Evolutionary conservation across 2,113 vertebrate species (phyloP).

Genomic region (Semicossyphus pulcher): DNA sequence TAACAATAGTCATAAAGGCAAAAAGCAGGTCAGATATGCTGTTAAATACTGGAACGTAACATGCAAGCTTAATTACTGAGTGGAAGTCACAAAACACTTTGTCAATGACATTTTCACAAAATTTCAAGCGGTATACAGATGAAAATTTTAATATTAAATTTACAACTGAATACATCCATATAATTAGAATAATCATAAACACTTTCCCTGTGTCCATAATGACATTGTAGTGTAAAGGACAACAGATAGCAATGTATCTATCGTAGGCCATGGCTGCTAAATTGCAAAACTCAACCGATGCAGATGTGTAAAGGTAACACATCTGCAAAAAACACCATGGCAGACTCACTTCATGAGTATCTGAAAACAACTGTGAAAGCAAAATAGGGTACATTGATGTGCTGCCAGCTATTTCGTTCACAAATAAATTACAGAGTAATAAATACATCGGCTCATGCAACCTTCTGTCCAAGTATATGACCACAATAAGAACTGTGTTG

Average conservation of each 20-base stretch:
- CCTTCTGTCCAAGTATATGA: slow-evolving; percentile 30
- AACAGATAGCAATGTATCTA: slow-evolving; percentile 37
- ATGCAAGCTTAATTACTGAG: slow-evolving; percentile 27
- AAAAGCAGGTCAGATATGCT: slow-evolving; percentile 12
- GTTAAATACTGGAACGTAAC: not conserved
- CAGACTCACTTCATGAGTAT: slow-evolving; percentile 26
- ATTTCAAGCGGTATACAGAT: not conserved
- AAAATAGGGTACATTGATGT: slow-evolving; percentile 31
- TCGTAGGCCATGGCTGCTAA: slow-evolving; percentile 52
- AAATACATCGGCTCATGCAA: slow-evolving; percentile 52
- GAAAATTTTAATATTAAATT: not conserved
- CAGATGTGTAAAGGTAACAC: slow-evolving; percentile 6
- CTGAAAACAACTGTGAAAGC: slow-evolving; percentile 47
- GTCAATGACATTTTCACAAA: slow-evolving; percentile 35
- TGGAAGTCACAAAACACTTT: slow-evolving; percentile 48
- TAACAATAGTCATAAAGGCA: not conserved
- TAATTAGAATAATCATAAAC: not conserved
- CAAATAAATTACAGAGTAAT: slow-evolving; percentile 32
- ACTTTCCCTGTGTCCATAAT: slow-evolving; percentile 34
- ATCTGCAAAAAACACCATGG: slow-evolving; percentile 44
- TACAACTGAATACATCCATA: slow-evolving; percentile 15
- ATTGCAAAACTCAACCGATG: slow-evolving; percentile 33
- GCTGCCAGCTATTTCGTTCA: slow-evolving; percentile 27
- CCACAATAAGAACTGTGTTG: slow-evolving; percentile 24
- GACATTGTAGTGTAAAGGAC: slow-evolving; percentile 25